These are phyloP conservation scores for Pseudomyrmex concolor DNA, from an alignment of 1,140 invertebrate species.

Conservation along the genomic window DNA sequence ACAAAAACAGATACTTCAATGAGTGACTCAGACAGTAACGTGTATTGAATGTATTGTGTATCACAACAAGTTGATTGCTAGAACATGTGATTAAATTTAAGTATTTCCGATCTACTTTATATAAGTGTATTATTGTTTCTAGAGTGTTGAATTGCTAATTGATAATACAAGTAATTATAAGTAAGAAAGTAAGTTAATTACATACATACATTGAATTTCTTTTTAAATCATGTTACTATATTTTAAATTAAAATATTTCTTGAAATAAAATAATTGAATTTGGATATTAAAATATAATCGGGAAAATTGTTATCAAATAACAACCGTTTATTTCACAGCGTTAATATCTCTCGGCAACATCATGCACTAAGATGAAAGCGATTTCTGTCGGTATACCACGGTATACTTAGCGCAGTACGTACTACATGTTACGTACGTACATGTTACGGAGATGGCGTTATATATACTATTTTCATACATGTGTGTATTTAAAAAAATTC, in stretches of 20 bases:
- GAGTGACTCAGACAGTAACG: background rate
- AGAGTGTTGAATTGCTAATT: background rate
- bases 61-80: constrained; percentile 4
- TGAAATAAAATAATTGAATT: background rate
- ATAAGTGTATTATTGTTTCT: background rate
- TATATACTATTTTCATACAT: background rate
- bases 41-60: background rate
- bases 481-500: background rate
- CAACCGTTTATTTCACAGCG: background rate
- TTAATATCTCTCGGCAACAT: constrained; percentile 3
- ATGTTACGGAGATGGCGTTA: constrained; percentile 19
- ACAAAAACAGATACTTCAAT: background rate
- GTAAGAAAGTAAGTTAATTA: background rate
- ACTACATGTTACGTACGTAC: too few relatives aligned
- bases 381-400: background rate
- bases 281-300: too few relatives aligned
- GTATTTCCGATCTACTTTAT: background rate
- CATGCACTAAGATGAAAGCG: background rate
- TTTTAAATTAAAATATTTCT: background rate
- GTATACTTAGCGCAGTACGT: background rate
- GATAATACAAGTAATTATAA: background rate
- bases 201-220: background rate
- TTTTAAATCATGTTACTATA: background rate
- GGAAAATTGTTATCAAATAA: constrained; percentile 9
- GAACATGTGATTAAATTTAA: background rate